Percentiles rank a stretch among this genome's conserved stretches.
Evolutionary conservation across 2,113 vertebrate genomes (phyloP).

Genomic region (Rhinogobius similis): DNA sequence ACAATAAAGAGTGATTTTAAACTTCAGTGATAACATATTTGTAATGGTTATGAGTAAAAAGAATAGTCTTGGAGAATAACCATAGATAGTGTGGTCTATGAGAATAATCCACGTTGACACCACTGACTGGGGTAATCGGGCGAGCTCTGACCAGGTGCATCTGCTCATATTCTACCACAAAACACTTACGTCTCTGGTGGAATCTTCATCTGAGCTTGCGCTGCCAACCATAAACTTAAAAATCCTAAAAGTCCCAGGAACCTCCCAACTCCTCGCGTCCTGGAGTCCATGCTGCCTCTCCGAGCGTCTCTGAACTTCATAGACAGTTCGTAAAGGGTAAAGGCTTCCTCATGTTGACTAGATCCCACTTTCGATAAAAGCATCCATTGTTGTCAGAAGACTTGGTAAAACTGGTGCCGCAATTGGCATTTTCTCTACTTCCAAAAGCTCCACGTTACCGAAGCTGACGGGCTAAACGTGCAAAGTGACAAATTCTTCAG

Average conservation of each 20-base stretch:
- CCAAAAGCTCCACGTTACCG: background rate
- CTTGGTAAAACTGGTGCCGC: background rate
- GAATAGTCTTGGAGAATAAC: background rate
- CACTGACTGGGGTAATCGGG: background rate
- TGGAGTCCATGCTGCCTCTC: slow-evolving; percentile 42
- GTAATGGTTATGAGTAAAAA: background rate
- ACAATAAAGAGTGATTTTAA: background rate
- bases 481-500: background rate
- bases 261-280: slow-evolving; percentile 39
- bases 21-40: background rate
- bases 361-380: background rate
- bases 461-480: background rate
- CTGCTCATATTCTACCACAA: background rate
- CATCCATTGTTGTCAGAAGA: background rate
- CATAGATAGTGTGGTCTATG: too few species aligned
- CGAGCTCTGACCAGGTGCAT: background rate
- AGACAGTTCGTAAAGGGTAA: slow-evolving; percentile 25
- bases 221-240: slow-evolving; percentile 67
- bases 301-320: background rate
- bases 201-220: slow-evolving; percentile 83
- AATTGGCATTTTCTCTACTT: slow-evolving; percentile 18
- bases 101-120: background rate
- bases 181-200: slow-evolving; percentile 90
- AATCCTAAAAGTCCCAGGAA: slow-evolving; percentile 70
- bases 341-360: slow-evolving; percentile 56